Percentiles rank a stretch among this genome's conserved stretches.
Evolutionary conservation across 2,113 vertebrate species (phyloP).

Genomic region (Brachyhypopomus occidentalis): DNA sequence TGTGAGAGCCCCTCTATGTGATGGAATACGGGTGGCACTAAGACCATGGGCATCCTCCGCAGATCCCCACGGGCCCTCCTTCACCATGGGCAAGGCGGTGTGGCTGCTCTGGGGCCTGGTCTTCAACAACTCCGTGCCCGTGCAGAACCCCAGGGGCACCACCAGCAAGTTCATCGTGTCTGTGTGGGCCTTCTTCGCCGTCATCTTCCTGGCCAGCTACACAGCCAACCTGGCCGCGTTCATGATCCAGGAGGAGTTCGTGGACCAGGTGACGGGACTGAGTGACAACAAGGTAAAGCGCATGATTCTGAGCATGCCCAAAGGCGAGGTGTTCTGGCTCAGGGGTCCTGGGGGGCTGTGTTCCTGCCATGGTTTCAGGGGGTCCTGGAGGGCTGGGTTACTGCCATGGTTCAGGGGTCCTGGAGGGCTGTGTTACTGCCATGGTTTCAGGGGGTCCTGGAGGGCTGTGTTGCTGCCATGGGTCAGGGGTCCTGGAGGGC

Average conservation of each 20-base stretch:
- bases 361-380: too few relatives aligned
- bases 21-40: not conserved
- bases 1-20: not conserved
- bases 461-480: too few relatives aligned
- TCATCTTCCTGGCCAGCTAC: constrained; percentile 90
- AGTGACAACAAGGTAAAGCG: constrained; percentile 93
- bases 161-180: constrained; percentile 99
- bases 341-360: too few relatives aligned
- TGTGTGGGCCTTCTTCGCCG: constrained; percentile 92
- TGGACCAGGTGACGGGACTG: constrained; percentile 97
- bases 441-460: too few relatives aligned
- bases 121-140: constrained; percentile 99
- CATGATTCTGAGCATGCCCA: too few relatives aligned
- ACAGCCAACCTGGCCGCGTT: constrained; percentile 90
- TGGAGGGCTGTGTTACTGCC: too few relatives aligned
- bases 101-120: constrained; percentile 99
- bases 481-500: too few relatives aligned
- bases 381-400: too few relatives aligned
- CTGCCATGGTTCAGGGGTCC: too few relatives aligned
- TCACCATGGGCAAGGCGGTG: constrained; percentile 97
- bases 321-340: not conserved
- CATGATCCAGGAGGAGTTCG: constrained; percentile 95
- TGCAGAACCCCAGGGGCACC: constrained; percentile 95
- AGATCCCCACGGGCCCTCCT: constrained; percentile 96
- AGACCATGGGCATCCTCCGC: constrained; percentile 25